Evolutionary conservation across 2,113 vertebrate genomes (phyloP).

Genomic region (Cololabis saira): DNA sequence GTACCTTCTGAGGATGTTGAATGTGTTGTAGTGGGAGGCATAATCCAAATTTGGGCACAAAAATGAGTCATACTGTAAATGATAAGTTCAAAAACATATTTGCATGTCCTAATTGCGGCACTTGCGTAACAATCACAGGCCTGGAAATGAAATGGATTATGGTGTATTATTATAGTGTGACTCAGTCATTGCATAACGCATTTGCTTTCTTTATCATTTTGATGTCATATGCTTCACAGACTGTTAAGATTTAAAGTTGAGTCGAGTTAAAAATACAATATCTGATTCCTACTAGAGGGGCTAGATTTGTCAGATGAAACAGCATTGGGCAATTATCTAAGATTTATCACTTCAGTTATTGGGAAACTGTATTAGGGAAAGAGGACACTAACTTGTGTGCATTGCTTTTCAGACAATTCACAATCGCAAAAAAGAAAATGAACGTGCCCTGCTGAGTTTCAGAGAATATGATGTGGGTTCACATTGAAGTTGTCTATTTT

Average conservation of each 20-base stretch:
- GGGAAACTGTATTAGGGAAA: too few species aligned
- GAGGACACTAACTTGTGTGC: too few species aligned
- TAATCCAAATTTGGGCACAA: neutral
- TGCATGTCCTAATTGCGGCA: conserved; percentile 14
- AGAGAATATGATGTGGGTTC: too few species aligned
- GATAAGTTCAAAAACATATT: conserved; percentile 23
- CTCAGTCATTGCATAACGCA: conserved; percentile 45
- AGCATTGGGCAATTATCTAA: too few species aligned
- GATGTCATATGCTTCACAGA: conserved; percentile 3
- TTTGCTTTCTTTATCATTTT: conserved; percentile 5
- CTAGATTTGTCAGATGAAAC: too few species aligned
- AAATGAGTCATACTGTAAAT: conserved; percentile 22
- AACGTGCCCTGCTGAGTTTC: too few species aligned
- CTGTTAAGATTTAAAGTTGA: neutral
- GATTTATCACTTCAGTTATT: too few species aligned
- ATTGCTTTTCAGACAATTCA: too few species aligned
- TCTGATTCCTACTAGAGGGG: neutral
- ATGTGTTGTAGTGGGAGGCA: too few species aligned
- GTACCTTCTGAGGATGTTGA: too few species aligned
- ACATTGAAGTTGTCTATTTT: too few species aligned
- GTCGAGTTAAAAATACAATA: neutral
- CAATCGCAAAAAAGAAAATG: too few species aligned
- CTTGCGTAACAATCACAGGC: conserved; percentile 15
- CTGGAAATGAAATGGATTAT: conserved; percentile 15
- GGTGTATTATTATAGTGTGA: conserved; percentile 29